Percentiles rank a stretch among this genome's conserved stretches.
Conservation (phyloP, 2,113 vertebrate genomes). For the Galbula dea region DNA sequence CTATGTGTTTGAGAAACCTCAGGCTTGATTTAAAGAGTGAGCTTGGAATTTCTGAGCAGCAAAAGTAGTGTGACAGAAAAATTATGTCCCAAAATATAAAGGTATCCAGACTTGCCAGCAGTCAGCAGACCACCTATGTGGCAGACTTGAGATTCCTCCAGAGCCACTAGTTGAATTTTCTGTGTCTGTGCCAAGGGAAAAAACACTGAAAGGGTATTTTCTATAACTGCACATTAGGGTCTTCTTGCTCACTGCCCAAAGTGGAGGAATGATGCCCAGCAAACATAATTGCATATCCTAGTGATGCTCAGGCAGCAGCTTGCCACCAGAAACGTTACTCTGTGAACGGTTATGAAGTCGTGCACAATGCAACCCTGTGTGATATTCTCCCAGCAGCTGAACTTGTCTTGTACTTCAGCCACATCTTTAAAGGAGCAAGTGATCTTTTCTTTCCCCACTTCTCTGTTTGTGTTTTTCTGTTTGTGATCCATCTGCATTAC, state of each 20-base stretch:
- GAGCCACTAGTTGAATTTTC: conserved; percentile 11
- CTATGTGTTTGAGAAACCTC: not conserved
- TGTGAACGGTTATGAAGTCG: not conserved
- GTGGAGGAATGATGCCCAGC: not conserved
- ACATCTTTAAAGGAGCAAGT: not conserved
- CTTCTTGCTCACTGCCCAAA: not conserved
- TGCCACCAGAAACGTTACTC: not conserved
- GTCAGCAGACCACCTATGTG: conserved; percentile 58
- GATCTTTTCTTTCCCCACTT: not conserved
- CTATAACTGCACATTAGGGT: not conserved
- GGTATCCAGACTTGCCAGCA: conserved; percentile 22
- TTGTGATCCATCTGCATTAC: not conserved
- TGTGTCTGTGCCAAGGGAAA: conserved; percentile 11
- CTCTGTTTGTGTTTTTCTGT: not conserved
- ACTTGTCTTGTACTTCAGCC: not conserved
- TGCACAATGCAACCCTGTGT: not conserved
- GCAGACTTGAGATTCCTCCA: conserved; percentile 22
- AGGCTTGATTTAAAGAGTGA: conserved; percentile 43
- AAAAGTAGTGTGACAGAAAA: not conserved
- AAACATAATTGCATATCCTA: conserved; percentile 6
- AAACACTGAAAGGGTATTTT: conserved; percentile 21
- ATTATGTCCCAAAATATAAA: conserved; percentile 39
- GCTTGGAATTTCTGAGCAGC: not conserved
- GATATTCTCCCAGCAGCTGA: not conserved
- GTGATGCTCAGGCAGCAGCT: not conserved